These are phyloP conservation scores for Euproctis similis DNA, from an alignment of 2,888 invertebrate species.

Conservation along the genomic window DNA sequence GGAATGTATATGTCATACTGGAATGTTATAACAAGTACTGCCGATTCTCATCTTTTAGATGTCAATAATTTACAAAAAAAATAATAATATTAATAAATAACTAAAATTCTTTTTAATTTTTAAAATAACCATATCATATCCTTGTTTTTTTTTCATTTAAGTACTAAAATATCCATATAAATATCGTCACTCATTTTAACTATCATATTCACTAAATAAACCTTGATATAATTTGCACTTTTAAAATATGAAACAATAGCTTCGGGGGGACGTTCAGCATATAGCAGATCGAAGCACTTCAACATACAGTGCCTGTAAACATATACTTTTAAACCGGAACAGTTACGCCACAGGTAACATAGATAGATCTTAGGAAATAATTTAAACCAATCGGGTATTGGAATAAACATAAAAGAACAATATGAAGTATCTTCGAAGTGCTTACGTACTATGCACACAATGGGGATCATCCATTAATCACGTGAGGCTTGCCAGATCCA, in stretches of 20 bases:
- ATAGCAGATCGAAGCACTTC: slow-evolving; percentile 67
- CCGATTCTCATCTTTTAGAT: slow-evolving; percentile 22
- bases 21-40: slow-evolving; percentile 42
- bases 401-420: too few species aligned
- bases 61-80: slow-evolving; percentile 29
- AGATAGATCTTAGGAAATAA: slow-evolving; percentile 18
- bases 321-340: slow-evolving; percentile 14
- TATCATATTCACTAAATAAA: slow-evolving; percentile 58
- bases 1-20: slow-evolving; percentile 52
- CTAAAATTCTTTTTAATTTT: slow-evolving; percentile 23
- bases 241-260: slow-evolving; percentile 47
- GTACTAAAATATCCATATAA: slow-evolving; percentile 69
- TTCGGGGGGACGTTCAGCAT: slow-evolving; percentile 72
- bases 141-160: slow-evolving; percentile 54
- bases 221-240: slow-evolving; percentile 69
- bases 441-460: slow-evolving; percentile 52
- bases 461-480: too few species aligned
- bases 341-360: slow-evolving; percentile 18
- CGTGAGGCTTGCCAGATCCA: too few species aligned
- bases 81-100: slow-evolving; percentile 25
- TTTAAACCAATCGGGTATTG: slow-evolving; percentile 11
- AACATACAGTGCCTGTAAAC: slow-evolving; percentile 28
- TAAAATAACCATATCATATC: slow-evolving; percentile 38
- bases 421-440: slow-evolving; percentile 58
- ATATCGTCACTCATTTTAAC: slow-evolving; percentile 58